Percentiles rank a stretch among this genome's conserved stretches.
Evolutionary conservation across 2,888 invertebrate species (phyloP).

Genomic region (Bembecia ichneumoniformis): DNA sequence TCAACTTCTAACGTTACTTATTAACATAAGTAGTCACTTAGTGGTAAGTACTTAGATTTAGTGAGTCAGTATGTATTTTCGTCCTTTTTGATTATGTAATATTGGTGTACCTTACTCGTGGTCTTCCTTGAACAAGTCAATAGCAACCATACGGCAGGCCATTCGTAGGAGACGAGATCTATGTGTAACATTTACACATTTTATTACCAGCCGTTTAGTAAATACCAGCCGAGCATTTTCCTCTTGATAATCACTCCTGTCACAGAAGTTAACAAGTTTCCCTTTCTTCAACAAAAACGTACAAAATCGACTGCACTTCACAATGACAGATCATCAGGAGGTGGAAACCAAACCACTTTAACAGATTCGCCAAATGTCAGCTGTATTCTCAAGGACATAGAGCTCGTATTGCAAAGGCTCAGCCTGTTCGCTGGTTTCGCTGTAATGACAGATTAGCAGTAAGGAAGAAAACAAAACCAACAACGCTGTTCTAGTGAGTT

Average conservation of each 20-base stretch:
- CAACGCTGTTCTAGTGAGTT: not conserved
- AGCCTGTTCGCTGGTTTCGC: constrained; percentile 5
- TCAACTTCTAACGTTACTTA: no score
- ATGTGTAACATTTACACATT: no score
- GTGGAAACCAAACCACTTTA: constrained; percentile 11
- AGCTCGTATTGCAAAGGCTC: constrained; percentile 1
- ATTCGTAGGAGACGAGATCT: no score
- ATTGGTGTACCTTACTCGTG: no score
- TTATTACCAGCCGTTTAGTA: not conserved
- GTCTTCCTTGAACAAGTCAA: no score
- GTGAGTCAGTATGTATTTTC: no score
- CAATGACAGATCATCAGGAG: constrained; percentile 23
- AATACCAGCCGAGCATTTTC: not conserved
- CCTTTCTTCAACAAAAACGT: constrained; percentile 16
- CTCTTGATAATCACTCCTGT: constrained; percentile 11
- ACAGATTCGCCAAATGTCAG: not conserved
- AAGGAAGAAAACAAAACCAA: constrained; percentile 19
- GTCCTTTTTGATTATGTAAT: no score
- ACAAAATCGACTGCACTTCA: constrained; percentile 14
- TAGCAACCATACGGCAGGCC: no score
- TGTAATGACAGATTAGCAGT: constrained; percentile 31
- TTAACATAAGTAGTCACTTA: no score
- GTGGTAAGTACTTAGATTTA: no score
- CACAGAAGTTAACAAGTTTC: constrained; percentile 19
- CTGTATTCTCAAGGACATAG: not conserved